These are phyloP conservation scores for Nomia melanderi DNA, from an alignment of 1,140 invertebrate species.

Conservation along the genomic window DNA sequence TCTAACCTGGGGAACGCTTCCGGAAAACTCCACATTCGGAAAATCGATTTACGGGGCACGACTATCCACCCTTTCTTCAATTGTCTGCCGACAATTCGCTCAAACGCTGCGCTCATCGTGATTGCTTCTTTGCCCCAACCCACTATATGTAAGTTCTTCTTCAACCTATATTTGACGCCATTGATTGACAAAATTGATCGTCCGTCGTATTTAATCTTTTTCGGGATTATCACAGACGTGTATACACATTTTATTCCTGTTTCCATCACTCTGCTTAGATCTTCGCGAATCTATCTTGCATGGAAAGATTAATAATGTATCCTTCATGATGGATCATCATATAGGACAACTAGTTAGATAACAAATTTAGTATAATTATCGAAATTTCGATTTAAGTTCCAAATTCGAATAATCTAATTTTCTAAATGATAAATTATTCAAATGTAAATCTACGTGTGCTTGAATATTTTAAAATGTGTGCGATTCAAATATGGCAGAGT, in stretches of 20 bases:
- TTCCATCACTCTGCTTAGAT: slow-evolving; percentile 59
- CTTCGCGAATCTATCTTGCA: slow-evolving; percentile 58
- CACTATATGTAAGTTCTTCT: slow-evolving; percentile 67
- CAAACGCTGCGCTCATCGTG: slow-evolving; percentile 61
- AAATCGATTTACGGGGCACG: slow-evolving; percentile 61
- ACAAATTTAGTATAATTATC: too few species aligned
- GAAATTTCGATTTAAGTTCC: background rate
- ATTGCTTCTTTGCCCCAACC: slow-evolving; percentile 68
- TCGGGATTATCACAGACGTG: slow-evolving; percentile 51
- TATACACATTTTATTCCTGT: slow-evolving; percentile 63
- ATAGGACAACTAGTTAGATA: too few species aligned
- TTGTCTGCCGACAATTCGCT: slow-evolving; percentile 65
- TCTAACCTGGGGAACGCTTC: slow-evolving; percentile 62
- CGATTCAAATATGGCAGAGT: too few species aligned
- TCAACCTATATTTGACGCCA: slow-evolving; percentile 60
- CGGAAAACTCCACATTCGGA: slow-evolving; percentile 59
- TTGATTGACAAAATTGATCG: slow-evolving; percentile 54
- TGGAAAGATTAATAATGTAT: too few species aligned
- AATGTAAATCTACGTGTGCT: too few species aligned
- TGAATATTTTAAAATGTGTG: too few species aligned
- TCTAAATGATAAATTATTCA: too few species aligned
- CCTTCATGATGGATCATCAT: too few species aligned
- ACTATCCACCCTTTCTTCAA: slow-evolving; percentile 68
- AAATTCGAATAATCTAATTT: too few species aligned
- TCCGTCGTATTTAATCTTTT: slow-evolving; percentile 67